A percentile compares a stretch with the other conserved stretches of the same genome.
Evolutionary conservation across 2,797 vertebrate genomes (phyloP).

Genomic region (Megaceryle alcyon): DNA sequence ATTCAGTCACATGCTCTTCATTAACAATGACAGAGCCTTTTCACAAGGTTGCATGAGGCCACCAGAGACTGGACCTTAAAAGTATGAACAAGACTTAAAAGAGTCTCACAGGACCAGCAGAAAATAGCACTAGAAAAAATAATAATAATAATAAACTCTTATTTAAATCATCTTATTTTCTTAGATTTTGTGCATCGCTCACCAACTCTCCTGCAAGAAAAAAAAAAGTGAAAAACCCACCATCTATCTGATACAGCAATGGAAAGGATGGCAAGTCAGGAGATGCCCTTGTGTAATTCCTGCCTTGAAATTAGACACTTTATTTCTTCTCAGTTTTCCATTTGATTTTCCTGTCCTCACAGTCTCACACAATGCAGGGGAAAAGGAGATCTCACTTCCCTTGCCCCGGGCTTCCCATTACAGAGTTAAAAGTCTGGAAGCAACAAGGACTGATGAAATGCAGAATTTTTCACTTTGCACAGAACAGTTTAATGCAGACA

Average conservation of each 20-base stretch:
- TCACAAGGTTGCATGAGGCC: background rate
- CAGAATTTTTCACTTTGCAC: background rate
- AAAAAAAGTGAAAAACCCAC: background rate
- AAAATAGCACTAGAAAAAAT: background rate
- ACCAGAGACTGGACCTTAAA: background rate
- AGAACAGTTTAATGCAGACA: background rate
- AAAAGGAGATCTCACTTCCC: background rate
- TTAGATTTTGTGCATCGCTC: background rate
- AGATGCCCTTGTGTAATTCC: background rate
- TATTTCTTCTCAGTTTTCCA: background rate
- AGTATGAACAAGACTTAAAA: background rate
- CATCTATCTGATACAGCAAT: background rate
- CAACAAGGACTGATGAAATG: background rate
- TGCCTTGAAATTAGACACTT: background rate
- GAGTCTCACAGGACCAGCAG: background rate
- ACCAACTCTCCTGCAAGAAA: background rate
- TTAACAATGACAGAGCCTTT: background rate
- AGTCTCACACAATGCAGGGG: background rate
- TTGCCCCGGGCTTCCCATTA: background rate
- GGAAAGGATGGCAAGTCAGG: background rate
- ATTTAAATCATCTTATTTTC: background rate
- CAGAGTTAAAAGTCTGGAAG: background rate
- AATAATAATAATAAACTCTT: background rate
- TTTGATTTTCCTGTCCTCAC: background rate
- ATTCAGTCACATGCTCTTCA: background rate